A percentile compares a stretch with the other conserved stretches of the same genome.
phyloP scores from a whole-genome alignment of 2,888 invertebrate genomes.

The Podotricha telesiphe region DNA sequence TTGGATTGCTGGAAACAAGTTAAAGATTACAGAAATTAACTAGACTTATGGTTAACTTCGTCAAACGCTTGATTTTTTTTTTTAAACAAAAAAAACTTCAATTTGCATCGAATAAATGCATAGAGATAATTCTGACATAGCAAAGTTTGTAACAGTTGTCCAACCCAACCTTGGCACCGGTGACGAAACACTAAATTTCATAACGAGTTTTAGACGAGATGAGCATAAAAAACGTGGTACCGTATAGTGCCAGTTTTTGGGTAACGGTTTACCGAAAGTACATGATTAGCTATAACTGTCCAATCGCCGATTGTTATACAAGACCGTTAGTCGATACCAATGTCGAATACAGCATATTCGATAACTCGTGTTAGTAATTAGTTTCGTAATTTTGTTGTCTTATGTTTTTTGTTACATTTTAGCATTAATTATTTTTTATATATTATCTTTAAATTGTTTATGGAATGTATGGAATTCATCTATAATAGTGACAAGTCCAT shows the following conservation, averaged over 20 bases:
- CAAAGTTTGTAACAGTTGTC: constrained; percentile 46
- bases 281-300: constrained; percentile 78
- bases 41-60: neutral
- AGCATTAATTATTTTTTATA: neutral
- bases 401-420: neutral
- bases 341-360: constrained; percentile 33
- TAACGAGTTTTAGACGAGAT: constrained; percentile 74
- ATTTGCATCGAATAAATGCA: neutral
- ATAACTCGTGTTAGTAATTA: constrained; percentile 34
- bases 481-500: neutral
- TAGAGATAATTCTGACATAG: constrained; percentile 2
- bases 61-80: neutral
- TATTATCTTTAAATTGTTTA: neutral
- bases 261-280: constrained; percentile 75
- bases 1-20: constrained; percentile 27
- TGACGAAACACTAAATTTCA: constrained; percentile 74
- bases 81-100: neutral
- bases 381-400: constrained; percentile 21
- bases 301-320: constrained; percentile 54
- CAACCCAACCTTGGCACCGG: constrained; percentile 60
- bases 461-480: neutral
- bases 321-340: constrained; percentile 38
- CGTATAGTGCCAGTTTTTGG: constrained; percentile 79
- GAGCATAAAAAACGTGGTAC: constrained; percentile 76
- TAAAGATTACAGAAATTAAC: constrained; percentile 13